These are phyloP conservation scores for Stomatorhinus walkeri DNA, from an alignment of 2,797 vertebrate genomes.

Conservation along the genomic window DNA sequence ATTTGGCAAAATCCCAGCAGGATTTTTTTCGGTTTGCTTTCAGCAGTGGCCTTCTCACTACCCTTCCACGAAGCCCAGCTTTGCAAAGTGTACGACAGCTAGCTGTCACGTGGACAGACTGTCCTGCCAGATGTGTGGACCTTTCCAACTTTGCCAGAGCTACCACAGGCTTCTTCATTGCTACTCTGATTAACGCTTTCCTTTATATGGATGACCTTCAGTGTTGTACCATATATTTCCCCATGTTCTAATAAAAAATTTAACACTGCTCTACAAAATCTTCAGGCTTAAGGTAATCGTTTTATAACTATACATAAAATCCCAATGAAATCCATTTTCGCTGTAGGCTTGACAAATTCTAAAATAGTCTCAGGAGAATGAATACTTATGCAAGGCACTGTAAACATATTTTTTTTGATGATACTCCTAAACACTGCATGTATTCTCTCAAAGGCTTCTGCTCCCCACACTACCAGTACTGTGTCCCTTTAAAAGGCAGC, in stretches of 20 bases:
- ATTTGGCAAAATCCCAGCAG: background rate
- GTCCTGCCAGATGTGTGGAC: background rate
- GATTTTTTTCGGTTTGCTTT: background rate
- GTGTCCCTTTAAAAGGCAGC: background rate
- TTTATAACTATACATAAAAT: background rate
- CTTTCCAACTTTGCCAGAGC: background rate
- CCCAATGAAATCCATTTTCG: background rate
- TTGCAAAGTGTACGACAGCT: background rate
- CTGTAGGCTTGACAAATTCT: background rate
- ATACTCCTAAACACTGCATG: background rate
- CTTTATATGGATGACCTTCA: background rate
- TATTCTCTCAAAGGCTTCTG: background rate
- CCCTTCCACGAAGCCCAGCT: background rate
- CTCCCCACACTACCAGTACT: background rate
- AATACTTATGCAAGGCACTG: background rate
- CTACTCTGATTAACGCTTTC: background rate
- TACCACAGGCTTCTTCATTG: background rate
- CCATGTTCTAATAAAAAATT: background rate
- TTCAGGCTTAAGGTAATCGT: background rate
- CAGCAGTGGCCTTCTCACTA: background rate
- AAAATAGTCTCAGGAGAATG: background rate
- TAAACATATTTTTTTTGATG: background rate
- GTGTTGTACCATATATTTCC: background rate
- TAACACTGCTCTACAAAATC: background rate
- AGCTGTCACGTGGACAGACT: background rate